A percentile compares a stretch with the other conserved stretches of the same genome.
phyloP scores from a whole-genome alignment of 2,113 vertebrate genomes.

The Thermophis baileyi region DNA sequence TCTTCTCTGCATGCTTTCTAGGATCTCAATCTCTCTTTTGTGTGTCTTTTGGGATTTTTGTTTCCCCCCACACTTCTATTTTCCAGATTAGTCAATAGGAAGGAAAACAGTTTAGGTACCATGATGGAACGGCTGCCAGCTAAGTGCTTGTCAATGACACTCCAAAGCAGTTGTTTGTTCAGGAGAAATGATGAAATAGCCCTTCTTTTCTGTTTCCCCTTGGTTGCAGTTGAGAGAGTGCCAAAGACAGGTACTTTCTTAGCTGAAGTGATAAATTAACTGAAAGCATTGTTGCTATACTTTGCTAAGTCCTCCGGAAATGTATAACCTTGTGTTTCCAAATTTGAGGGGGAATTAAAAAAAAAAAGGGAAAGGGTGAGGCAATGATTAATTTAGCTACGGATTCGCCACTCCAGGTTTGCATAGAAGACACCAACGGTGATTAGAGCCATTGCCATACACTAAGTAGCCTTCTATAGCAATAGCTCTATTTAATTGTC shows the following conservation, averaged over 20 bases:
- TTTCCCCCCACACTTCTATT: neutral
- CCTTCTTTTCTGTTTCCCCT: neutral
- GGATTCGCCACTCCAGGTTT: neutral
- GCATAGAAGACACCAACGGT: neutral
- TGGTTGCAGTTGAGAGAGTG: neutral
- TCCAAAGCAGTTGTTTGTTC: neutral
- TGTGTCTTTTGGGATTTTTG: neutral
- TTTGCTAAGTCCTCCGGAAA: neutral
- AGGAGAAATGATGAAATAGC: neutral
- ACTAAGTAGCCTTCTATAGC: neutral
- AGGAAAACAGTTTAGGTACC: neutral
- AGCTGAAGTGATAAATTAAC: neutral
- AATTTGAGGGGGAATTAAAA: neutral
- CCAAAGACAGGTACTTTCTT: neutral
- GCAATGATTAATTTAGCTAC: neutral
- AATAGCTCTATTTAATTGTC: neutral
- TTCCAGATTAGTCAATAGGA: neutral
- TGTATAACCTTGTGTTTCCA: slow-evolving; percentile 16
- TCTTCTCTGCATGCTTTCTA: neutral
- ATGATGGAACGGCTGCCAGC: neutral
- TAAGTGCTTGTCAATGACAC: neutral
- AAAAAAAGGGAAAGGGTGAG: neutral
- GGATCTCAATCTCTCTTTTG: neutral
- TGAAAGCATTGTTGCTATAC: slow-evolving; percentile 24
- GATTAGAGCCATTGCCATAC: neutral